Evolutionary conservation across 2,797 vertebrate genomes (phyloP), one percentile per base, ranked within the genome.

Genomic region (Sus cebifrons): DNA sequence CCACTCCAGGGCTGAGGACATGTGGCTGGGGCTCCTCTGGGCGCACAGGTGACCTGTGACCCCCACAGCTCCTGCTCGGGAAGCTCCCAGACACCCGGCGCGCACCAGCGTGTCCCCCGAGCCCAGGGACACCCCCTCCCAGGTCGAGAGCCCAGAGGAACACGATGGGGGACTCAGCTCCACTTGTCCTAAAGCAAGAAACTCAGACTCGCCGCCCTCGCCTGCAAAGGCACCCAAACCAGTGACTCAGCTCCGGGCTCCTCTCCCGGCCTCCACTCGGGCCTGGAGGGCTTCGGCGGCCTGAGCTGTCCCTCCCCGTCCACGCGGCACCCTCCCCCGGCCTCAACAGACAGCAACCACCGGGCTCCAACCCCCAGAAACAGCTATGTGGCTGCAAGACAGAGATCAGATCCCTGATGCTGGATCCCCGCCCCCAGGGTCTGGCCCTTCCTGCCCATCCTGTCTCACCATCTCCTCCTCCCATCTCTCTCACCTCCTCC

Each of bases 11-110:
- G 32, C 78, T 4, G n/a, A 62, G 58, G 16, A 7, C 5, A 1
- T 6, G 64, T 2, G n/a, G 16, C 83, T 1, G n/a, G 62, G 49
- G 27, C 27, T 25, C n/a, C 12, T 14, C 12, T 11, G 82, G 40
- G 4, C 20, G n/a, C 44, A 40, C 44, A 11, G 49, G 6, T 0
- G n/a, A 32, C 17, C 44, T 40, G 12, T 0, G 9, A 44, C 18
- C 25, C 17, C 11, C 32, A 9, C 4, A 4, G 75, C 52, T 16
- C 77, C 10, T 15, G 11, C 7, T 14, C 20, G 25, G 29, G 20
- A 73, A 52, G 15, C 6, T 14, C 4, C 10, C 2, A 3, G 44
- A 25, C 20, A 11, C 70, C 9, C 0, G 2, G 8, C 56, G 17
- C 44, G 23, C 2, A 56, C 67, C 25, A 2, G 4, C 27, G 65